These are phyloP conservation scores for Caenorhabditis angaria DNA, from an alignment of 2,888 invertebrate genomes.

Conservation along the genomic window DNA sequence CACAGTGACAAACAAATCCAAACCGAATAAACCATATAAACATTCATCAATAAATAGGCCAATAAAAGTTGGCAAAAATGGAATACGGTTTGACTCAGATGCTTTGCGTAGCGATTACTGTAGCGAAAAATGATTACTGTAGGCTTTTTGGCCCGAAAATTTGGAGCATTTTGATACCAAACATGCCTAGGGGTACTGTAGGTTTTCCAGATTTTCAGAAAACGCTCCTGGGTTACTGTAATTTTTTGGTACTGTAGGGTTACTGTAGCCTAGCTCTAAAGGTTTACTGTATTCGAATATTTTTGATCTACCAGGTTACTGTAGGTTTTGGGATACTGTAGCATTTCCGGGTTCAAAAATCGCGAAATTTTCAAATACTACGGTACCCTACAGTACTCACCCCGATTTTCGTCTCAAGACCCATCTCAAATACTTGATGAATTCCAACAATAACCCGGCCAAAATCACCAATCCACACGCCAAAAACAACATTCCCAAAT, in stretches of 20 bases:
- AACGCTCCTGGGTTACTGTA: no score
- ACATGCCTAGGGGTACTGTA: no score
- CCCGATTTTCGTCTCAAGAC: slow-evolving; percentile 14
- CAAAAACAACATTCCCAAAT: slow-evolving; percentile 60
- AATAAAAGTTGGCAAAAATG: slow-evolving; percentile 57
- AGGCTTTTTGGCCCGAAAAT: no score
- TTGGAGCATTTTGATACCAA: no score
- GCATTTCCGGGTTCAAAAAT: no score
- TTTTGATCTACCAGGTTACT: no score
- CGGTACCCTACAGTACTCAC: slow-evolving; percentile 7
- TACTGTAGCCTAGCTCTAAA: no score
- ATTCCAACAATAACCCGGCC: slow-evolving; percentile 56
- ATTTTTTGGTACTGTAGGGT: no score
- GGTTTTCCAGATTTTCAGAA: no score
- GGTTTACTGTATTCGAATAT: no score
- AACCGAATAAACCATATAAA: slow-evolving; percentile 69
- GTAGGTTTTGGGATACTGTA: no score
- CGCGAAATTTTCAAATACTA: no score
- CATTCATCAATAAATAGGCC: slow-evolving; percentile 65
- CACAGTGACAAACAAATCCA: slow-evolving; percentile 63
- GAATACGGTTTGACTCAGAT: slow-evolving; percentile 60
- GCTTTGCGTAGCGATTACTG: slow-evolving; percentile 7
- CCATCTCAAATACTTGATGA: slow-evolving; percentile 61
- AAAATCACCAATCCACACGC: slow-evolving; percentile 59
- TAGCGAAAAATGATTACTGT: neutral